Evolutionary conservation across 1,140 invertebrate genomes (phyloP).

Genomic region (Frieseomelitta varia): DNA sequence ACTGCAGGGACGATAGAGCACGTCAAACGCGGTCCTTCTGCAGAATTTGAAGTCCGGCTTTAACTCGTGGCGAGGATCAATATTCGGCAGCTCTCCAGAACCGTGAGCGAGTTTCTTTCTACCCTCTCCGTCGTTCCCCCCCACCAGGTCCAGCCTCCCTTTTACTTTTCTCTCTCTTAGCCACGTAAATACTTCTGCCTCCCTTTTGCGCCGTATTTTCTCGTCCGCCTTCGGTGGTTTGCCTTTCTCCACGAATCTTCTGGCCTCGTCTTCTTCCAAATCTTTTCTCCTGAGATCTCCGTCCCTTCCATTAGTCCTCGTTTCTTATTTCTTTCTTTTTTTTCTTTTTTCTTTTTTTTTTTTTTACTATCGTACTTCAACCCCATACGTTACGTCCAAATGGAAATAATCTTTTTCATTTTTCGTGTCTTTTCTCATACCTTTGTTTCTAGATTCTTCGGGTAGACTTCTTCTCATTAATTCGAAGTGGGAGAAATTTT

Average conservation of each 20-base stretch:
- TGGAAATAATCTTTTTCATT: neutral
- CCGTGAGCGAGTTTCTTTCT: conserved; percentile 60
- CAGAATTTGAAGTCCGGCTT: conserved; percentile 63
- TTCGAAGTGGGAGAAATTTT: too few relatives aligned
- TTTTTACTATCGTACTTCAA: neutral
- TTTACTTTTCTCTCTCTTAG: conserved; percentile 12
- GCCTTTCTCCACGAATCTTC: conserved; percentile 19
- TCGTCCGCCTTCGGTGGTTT: conserved; percentile 36
- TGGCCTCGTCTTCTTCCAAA: conserved; percentile 19
- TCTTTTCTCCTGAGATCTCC: neutral
- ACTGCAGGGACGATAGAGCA: neutral
- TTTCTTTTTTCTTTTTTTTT: neutral
- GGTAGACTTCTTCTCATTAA: too few relatives aligned
- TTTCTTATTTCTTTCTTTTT: conserved; percentile 3
- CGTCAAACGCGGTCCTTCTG: conserved; percentile 16
- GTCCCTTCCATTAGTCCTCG: neutral
- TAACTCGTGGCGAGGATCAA: conserved; percentile 74
- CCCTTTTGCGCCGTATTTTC: conserved; percentile 48
- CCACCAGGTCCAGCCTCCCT: too few relatives aligned
- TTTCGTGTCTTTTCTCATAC: neutral
- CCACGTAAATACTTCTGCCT: conserved; percentile 43
- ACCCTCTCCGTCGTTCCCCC: conserved; percentile 34
- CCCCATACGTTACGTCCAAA: neutral
- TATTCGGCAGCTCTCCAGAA: conserved; percentile 76
- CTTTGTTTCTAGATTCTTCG: neutral